Base-by-base conservation (phyloP, 1,140 invertebrate species). In the Arctopsyche grandis region DNA sequence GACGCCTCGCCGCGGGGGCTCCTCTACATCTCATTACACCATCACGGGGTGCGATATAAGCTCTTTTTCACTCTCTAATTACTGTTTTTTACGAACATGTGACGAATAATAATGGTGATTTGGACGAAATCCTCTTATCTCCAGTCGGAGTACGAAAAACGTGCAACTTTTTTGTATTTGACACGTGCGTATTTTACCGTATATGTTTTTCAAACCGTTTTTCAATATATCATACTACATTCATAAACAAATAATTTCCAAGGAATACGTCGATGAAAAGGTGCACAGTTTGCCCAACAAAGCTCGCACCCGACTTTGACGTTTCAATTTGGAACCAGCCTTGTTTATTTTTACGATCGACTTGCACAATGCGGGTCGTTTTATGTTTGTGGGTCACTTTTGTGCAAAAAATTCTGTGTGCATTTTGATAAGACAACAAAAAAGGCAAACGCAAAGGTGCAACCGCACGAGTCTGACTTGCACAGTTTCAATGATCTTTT, bases 21-120 rank as follows among this genome's bases (percentile, higher is more conserved):
- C 77, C 73, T n/a, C 52, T 58, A 38, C 14, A 38, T 63, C 69
- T 81, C 80, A 81, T 81, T 81, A 81, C 71, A 79, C n/a, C 77
- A 77, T 76, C 77, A 76, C 80, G 80, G 71, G 69, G 3, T 73
- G 29, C 60, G 38, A 56, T 21, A 24, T 75, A 81, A 78, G 76
- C 80, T 70, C n/a, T 21, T 56, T 19, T 29, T 79, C 74, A 78
- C 77, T 78, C 78, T 60, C 22, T 73, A 80, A 80, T 80, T 80
- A 80, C 79, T 29, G 4, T 44, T 70, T 70, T 38, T 44, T 22
- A 66, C 48, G 48, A 52, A 12, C 16, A 12, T 52, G 48, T 14
- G 48, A 52, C 48, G 16, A 14, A 52, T 52, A 52, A 14, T 52
- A 12, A 16, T 10, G 48, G 10, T 52, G 48, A 52, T 52, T 52